phyloP scores from a whole-genome alignment of 2,113 vertebrate species.

The Oxyura jamaicensis region DNA sequence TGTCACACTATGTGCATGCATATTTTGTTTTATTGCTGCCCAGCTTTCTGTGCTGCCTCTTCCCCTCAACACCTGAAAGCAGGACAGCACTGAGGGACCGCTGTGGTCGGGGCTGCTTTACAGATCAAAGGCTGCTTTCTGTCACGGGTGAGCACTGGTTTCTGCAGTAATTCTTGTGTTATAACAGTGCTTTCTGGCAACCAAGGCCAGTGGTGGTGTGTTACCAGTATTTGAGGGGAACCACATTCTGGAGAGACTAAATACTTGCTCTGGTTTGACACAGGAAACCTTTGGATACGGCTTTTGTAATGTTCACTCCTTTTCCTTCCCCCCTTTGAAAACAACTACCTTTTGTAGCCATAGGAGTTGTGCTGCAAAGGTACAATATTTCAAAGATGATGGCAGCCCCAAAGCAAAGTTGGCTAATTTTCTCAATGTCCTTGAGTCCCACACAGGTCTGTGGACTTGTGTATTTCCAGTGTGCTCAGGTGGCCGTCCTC shows the following conservation, averaged over 20 bases:
- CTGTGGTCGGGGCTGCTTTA: background rate
- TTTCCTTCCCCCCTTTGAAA: background rate
- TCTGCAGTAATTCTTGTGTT: background rate
- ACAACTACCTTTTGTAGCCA: background rate
- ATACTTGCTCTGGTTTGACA: background rate
- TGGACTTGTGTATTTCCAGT: background rate
- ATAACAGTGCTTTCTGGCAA: background rate
- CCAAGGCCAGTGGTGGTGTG: background rate
- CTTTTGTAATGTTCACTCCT: background rate
- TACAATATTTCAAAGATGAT: background rate
- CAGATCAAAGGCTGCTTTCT: background rate
- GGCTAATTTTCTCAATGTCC: background rate
- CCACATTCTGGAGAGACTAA: background rate
- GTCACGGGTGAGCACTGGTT: background rate
- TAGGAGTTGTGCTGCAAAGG: background rate
- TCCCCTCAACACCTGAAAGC: background rate
- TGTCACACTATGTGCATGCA: rapidly evolving
- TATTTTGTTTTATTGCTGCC: background rate
- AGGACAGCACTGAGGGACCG: background rate
- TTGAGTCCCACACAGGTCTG: background rate
- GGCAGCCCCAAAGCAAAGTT: background rate
- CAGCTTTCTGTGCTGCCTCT: background rate
- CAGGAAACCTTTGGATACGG: background rate
- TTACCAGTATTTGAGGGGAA: background rate
- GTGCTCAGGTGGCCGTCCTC: background rate